Conservation (phyloP, 2,113 vertebrate genomes). For the Peromyscus polionotus region DNA sequence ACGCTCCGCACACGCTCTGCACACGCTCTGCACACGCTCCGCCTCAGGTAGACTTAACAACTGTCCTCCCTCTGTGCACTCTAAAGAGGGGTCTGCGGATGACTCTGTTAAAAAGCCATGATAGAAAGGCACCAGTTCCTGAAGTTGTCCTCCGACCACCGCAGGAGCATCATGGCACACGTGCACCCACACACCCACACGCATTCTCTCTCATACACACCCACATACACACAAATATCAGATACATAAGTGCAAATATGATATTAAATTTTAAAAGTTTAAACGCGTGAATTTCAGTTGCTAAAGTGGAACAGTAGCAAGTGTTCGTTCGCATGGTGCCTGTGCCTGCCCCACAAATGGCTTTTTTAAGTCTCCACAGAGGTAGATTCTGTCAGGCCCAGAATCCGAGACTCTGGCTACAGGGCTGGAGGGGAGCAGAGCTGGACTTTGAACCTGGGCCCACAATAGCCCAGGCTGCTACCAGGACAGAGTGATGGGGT, state of each 20-base stretch:
- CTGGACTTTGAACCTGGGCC: constrained; percentile 12
- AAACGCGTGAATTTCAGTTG: background rate
- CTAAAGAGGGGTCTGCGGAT: background rate
- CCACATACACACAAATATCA: background rate
- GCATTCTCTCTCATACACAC: background rate
- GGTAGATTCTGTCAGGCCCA: background rate
- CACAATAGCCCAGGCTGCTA: background rate
- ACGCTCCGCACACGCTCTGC: background rate
- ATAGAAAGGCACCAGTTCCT: background rate
- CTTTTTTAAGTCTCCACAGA: constrained; percentile 19
- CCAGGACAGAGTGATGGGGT: background rate
- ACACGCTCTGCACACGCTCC: background rate
- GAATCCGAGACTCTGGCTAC: background rate
- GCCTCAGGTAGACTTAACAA: constrained; percentile 10
- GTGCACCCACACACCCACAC: background rate
- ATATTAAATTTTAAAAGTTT: background rate
- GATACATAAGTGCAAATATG: background rate
- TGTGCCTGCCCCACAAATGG: background rate
- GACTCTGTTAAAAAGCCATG: background rate
- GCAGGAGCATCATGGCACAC: no score
- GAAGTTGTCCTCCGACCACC: background rate
- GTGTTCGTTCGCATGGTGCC: background rate
- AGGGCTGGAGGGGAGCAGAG: background rate
- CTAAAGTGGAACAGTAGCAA: constrained; percentile 21
- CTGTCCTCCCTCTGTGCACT: background rate